Percentiles rank a stretch among this genome's conserved stretches.
phyloP scores from a whole-genome alignment of 2,113 vertebrate genomes.

The Chaenocephalus aceratus region DNA sequence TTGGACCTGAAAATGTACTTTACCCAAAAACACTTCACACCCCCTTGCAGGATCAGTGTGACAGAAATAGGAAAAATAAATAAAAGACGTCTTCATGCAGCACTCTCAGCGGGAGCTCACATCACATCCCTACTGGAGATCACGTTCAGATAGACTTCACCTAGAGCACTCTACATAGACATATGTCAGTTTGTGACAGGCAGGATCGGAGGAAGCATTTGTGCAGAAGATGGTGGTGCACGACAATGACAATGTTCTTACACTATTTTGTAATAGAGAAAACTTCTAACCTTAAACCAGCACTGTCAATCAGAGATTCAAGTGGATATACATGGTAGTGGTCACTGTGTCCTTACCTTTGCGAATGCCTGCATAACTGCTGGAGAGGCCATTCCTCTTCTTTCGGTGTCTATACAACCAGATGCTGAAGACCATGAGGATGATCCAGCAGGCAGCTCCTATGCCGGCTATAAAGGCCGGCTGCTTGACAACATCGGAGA shows the following conservation, averaged over 20 bases:
- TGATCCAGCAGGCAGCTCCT: constrained; percentile 97
- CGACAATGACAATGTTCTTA: background rate
- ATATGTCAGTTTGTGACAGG: constrained; percentile 7
- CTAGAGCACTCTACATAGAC: constrained; percentile 36
- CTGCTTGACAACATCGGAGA: constrained; percentile 97
- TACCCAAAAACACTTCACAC: constrained; percentile 55
- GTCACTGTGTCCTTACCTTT: constrained; percentile 86
- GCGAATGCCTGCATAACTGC: constrained; percentile 95
- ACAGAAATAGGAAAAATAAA: constrained; percentile 58
- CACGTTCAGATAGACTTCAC: constrained; percentile 38
- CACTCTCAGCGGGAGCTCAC: constrained; percentile 40
- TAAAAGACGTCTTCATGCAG: constrained; percentile 39
- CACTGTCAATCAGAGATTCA: constrained; percentile 1
- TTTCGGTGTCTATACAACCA: constrained; percentile 97
- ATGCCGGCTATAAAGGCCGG: constrained; percentile 98
- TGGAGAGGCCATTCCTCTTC: constrained; percentile 93
- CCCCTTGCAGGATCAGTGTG: constrained; percentile 40
- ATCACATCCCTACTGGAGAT: constrained; percentile 47
- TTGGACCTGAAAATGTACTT: constrained; percentile 50
- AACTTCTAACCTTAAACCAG: background rate
- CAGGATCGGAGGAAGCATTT: constrained; percentile 13
- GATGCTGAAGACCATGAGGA: constrained; percentile 98
- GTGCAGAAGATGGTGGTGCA: background rate
- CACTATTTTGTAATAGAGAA: background rate
- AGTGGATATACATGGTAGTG: background rate